Evolutionary conservation across 1,140 invertebrate genomes (phyloP).

Genomic region (Drosophila truncata): DNA sequence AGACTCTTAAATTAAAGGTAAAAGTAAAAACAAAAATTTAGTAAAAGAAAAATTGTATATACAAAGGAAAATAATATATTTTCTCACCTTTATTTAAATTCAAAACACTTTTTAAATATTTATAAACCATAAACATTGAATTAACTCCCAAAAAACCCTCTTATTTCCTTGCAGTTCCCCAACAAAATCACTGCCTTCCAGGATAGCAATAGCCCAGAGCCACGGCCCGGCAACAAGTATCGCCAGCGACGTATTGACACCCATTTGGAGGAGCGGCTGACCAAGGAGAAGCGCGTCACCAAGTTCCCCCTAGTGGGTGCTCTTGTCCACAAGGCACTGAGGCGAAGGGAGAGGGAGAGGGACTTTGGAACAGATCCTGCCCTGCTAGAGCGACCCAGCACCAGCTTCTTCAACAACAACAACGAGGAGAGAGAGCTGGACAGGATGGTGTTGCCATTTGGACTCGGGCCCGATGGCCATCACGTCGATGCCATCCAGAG

Average conservation of each 20-base stretch:
- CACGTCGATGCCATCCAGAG: slow-evolving; percentile 69
- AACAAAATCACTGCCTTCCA: slow-evolving; percentile 55
- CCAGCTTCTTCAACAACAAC: slow-evolving; percentile 23
- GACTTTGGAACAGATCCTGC: neutral
- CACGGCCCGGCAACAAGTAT: slow-evolving; percentile 61
- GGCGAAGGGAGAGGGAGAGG: slow-evolving; percentile 29
- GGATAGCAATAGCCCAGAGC: slow-evolving; percentile 27
- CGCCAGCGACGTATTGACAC: slow-evolving; percentile 5
- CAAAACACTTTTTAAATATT: neutral
- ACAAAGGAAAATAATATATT: neutral
- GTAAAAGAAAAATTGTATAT: neutral
- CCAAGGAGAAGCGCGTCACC: slow-evolving; percentile 53
- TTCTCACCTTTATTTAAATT: neutral
- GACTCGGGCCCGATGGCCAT: slow-evolving; percentile 78
- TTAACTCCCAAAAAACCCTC: neutral
- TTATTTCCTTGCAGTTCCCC: slow-evolving; percentile 41
- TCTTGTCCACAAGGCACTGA: slow-evolving; percentile 63
- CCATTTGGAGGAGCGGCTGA: slow-evolving; percentile 52
- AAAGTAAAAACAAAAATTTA: neutral
- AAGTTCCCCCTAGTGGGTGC: slow-evolving; percentile 68
- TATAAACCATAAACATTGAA: no score
- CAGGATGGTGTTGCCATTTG: slow-evolving; percentile 79
- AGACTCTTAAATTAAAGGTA: neutral
- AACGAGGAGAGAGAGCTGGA: slow-evolving; percentile 4
- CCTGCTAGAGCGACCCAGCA: neutral